Percentiles rank a stretch among this genome's conserved stretches.
Conservation (phyloP, 2,888 invertebrate genomes). For the Silvanus unidentatus region DNA sequence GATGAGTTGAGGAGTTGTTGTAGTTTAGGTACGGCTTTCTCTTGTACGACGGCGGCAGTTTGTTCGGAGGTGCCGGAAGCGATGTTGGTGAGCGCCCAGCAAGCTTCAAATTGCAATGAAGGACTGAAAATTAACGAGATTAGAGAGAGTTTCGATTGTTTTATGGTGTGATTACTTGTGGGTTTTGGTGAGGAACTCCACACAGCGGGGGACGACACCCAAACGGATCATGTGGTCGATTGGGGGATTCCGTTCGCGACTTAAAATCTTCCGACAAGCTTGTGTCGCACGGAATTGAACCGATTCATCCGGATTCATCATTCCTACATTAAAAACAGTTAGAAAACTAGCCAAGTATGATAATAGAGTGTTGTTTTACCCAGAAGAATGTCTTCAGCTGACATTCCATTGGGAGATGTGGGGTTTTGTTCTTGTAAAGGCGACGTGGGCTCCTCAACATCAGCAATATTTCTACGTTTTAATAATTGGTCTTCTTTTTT, state of each 20-base stretch:
- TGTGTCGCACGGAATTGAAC: slow-evolving; percentile 68
- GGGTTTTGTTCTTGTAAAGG: slow-evolving; percentile 49
- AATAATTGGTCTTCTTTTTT: slow-evolving; percentile 90
- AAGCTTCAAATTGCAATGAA: slow-evolving; percentile 86
- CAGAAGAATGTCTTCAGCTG: slow-evolving; percentile 66
- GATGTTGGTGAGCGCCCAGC: slow-evolving; percentile 97
- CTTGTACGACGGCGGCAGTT: slow-evolving; percentile 78
- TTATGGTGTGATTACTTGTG: too few relatives aligned
- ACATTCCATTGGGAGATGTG: slow-evolving; percentile 46
- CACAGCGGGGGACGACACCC: slow-evolving; percentile 78
- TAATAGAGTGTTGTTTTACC: slow-evolving; percentile 41
- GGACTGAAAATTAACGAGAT: slow-evolving; percentile 60
- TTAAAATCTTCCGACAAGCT: slow-evolving; percentile 80
- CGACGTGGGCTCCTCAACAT: slow-evolving; percentile 50
- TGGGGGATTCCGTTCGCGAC: slow-evolving; percentile 84
- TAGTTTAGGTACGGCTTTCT: slow-evolving; percentile 81
- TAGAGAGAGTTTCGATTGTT: too few relatives aligned
- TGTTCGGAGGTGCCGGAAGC: slow-evolving; percentile 92
- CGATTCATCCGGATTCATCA: slow-evolving; percentile 59
- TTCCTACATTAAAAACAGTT: slow-evolving; percentile 44
- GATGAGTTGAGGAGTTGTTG: slow-evolving; percentile 65
- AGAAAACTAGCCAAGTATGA: neutral
- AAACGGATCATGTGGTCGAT: slow-evolving; percentile 78
- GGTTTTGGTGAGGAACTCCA: slow-evolving; percentile 64
- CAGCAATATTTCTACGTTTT: slow-evolving; percentile 78